Evolutionary conservation across 2,113 vertebrate genomes (phyloP).

Genomic region (Pseudopodoces humilis): DNA sequence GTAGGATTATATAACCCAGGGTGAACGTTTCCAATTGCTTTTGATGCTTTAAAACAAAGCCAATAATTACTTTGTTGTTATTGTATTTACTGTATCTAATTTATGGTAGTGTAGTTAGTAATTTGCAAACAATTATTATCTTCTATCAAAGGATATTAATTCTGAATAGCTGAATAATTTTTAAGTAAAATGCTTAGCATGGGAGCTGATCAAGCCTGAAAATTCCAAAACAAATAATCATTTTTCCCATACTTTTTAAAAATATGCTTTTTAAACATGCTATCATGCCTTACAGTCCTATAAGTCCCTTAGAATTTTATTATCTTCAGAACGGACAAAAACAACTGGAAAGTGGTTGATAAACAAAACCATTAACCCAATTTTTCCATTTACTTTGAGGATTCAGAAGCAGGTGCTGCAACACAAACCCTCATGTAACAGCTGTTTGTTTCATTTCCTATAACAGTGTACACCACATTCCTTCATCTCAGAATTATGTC

Average conservation of each 20-base stretch:
- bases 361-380: slow-evolving; percentile 49
- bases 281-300: not conserved
- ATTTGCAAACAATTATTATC: not conserved
- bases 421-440: slow-evolving; percentile 28
- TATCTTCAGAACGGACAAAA: slow-evolving; percentile 19
- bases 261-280: not conserved
- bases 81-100: not conserved
- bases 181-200: not conserved
- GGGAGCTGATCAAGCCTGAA: not conserved
- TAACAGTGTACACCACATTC: not conserved
- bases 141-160: not conserved
- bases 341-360: not conserved
- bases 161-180: not conserved
- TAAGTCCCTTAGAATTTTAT: not conserved
- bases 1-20: not conserved
- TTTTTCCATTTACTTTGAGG: slow-evolving; percentile 44
- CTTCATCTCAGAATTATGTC: not conserved
- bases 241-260: not conserved
- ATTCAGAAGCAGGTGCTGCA: slow-evolving; percentile 16
- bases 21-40: not conserved
- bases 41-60: not conserved
- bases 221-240: not conserved
- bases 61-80: not conserved
- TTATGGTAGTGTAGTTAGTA: not conserved
- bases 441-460: slow-evolving; percentile 21